A percentile compares a stretch with the other conserved stretches of the same genome.
Conservation (phyloP, 2,797 vertebrate genomes). For the Tinamus major region DNA sequence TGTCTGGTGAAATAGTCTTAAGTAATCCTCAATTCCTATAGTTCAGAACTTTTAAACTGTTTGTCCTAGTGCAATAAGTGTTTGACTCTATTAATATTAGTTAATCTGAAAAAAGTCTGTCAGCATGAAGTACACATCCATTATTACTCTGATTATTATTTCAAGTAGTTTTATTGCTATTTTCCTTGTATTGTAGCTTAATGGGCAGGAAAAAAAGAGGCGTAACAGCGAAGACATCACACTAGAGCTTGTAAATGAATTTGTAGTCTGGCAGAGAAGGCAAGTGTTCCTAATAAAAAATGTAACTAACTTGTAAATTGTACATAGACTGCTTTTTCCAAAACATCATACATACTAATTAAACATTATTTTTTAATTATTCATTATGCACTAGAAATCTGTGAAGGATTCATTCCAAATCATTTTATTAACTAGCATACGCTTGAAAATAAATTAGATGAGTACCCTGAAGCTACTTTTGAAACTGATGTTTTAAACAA, state of each 20-base stretch:
- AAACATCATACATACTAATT: neutral
- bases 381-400: neutral
- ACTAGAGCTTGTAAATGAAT: neutral
- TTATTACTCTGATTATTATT: neutral
- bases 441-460: neutral
- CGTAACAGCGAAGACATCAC: rapidly evolving
- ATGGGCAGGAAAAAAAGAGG: neutral
- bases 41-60: neutral
- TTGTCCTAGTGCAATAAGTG: neutral
- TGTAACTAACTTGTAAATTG: neutral
- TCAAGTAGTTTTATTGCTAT: rapidly evolving
- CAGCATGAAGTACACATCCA: neutral
- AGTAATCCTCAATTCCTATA: neutral
- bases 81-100: neutral
- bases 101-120: neutral
- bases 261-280: neutral
- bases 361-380: neutral
- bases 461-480: neutral
- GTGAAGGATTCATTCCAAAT: neutral
- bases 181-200: neutral
- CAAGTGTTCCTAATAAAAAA: neutral
- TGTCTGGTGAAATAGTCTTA: neutral
- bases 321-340: neutral
- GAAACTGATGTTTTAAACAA: neutral
- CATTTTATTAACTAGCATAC: neutral